Evolutionary conservation across 1,140 invertebrate species (phyloP), one percentile per base, ranked within the genome.

Genomic region (Euborellia annulipes): DNA sequence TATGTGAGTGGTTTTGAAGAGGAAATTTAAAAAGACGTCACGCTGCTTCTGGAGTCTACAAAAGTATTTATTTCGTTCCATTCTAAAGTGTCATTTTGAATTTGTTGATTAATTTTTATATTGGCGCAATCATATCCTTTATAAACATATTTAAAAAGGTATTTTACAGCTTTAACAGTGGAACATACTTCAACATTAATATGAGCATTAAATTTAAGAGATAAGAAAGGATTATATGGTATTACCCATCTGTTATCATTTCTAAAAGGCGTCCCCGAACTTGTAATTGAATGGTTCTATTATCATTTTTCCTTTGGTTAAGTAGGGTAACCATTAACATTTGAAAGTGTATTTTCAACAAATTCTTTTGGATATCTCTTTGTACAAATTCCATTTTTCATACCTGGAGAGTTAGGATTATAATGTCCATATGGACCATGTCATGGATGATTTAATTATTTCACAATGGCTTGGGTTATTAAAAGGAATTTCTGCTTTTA

Each of bases 111-210:
- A 14, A 48, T 20, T 34, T 16, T 18, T 36, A 48, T 34, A n/a
- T 21, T 16, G 32, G 41, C 42, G 14, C 41, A 41, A 52, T 61
- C 56, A 46, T 56, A 42, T 17, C 56, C 60, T 54, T 63, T 62
- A 48, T 60, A 54, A 11, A 58, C 19, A 48, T 62, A 61, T 50
- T 58, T 61, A 43, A 47, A 56, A 36, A 60, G 30, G 49, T 62
- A 63, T 43, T 62, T 62, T 11, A 55, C 47, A 27, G 43, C 17
- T 45, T 57, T 53, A 19, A 61, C 51, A 14, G 52, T 51, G 36
- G 50, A 27, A 45, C 55, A 61, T 47, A 52, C 43, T 52, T 59
- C 60, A 3, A 58, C 50, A 50, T 62, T 63, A 4, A 62, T 62
- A 42, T 62, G 60, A 23, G 21, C 27, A 39, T 59, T 49, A 37